Evolutionary conservation across 2,113 vertebrate genomes (phyloP).

Genomic region (Orycteropus afer): DNA sequence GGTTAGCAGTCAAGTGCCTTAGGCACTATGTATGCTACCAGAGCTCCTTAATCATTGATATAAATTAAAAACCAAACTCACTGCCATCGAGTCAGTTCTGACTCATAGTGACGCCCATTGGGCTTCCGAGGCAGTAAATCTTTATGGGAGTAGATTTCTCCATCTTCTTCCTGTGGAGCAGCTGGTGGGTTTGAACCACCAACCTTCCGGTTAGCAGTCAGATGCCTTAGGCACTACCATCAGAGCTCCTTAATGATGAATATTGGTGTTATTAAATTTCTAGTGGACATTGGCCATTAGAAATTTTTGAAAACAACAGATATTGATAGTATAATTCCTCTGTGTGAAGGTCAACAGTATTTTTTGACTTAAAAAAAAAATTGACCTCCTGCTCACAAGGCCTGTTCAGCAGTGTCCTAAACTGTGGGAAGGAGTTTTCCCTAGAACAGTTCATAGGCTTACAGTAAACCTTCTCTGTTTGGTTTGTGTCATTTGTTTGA

Average conservation of each 20-base stretch:
- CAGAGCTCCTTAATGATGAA: background rate
- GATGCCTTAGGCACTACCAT: too few relatives aligned
- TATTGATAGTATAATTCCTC: constrained; percentile 4
- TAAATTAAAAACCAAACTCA: too few relatives aligned
- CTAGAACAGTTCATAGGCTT: background rate
- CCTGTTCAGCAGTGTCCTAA: background rate
- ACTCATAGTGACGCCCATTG: too few relatives aligned
- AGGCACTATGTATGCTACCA: too few relatives aligned
- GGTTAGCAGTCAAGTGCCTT: too few relatives aligned
- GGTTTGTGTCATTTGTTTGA: background rate
- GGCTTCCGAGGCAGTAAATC: too few relatives aligned
- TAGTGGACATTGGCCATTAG: background rate
- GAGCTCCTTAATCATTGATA: too few relatives aligned
- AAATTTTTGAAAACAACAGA: constrained; percentile 22
- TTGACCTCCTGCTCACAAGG: background rate
- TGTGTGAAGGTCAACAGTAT: background rate
- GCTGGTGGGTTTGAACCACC: background rate
- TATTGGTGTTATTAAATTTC: background rate
- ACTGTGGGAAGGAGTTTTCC: background rate
- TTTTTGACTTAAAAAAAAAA: background rate
- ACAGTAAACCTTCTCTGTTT: background rate
- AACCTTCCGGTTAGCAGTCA: background rate
- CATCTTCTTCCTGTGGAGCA: too few relatives aligned
- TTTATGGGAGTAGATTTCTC: too few relatives aligned
- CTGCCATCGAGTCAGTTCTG: too few relatives aligned